Base-by-base conservation (phyloP, 2,113 vertebrate genomes). In the Thamnaconus septentrionalis region DNA sequence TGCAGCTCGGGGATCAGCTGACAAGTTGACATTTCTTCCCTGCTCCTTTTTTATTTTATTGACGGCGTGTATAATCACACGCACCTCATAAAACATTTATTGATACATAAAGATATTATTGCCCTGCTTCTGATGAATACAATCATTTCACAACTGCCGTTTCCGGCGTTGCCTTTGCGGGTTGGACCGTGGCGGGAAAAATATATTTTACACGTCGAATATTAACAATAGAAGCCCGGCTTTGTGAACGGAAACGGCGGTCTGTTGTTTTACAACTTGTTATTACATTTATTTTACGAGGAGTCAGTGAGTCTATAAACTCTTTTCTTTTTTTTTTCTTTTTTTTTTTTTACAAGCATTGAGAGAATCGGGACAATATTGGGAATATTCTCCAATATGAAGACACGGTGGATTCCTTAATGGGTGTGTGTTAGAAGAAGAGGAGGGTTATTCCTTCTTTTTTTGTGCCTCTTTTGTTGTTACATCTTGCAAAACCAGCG, bases 41-140 rank as follows among this genome's bases (percentile, higher is more conserved):
- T 87, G 85, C 86, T 90, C 83, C 94, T 64, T 94, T 95, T 49
- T 44, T 48, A 41, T 95, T 85, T 97, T 96, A 97, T 94, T 95
- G 95, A 94, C 90, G 91, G 90, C 92, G 90, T 92, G 94, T 95
- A 95, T 77, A 96, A 95, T 97, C 96, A 98, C 96, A 95, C 94
- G 91, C 95, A 96, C 95, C 95, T 95, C 95, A 94, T 99, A 98
- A 98, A 96, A 94, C 65, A 94, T 96, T 97, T 97, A 98, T 97
- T 95, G 95, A 95, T 94, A 92, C 93, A 95, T 96, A 95, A 96
- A 97, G 93, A 91, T 91, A 94, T 95, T 93, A 95, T 93, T 93
- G 88, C 94, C 87, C 89, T 92, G 92, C 91, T 94, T 94, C 85
- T 72, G 87, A 89, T 84, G 82, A 86, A 89, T 76, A 82, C 84